These are phyloP conservation scores for Ptilodon capucinus DNA, from an alignment of 2,888 invertebrate species.

Conservation along the genomic window DNA sequence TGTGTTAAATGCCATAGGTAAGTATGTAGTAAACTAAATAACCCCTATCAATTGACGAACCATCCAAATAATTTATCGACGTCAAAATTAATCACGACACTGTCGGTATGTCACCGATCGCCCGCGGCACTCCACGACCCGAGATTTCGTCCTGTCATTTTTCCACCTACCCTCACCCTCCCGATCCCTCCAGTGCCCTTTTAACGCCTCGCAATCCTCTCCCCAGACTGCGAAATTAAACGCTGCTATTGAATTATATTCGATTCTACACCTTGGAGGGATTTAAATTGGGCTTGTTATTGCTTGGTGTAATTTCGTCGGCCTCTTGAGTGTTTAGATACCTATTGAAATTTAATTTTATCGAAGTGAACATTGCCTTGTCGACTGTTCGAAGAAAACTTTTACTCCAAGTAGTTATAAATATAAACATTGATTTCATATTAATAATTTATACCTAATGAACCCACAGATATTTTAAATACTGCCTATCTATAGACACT, in stretches of 20 bases:
- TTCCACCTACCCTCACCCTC: slow-evolving; percentile 59
- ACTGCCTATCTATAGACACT: too few relatives aligned
- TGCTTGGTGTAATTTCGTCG: slow-evolving; percentile 30
- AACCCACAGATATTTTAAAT: too few relatives aligned
- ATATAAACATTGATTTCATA: too few relatives aligned
- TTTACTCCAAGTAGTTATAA: too few relatives aligned
- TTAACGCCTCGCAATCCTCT: slow-evolving; percentile 64
- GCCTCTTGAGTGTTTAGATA: slow-evolving; percentile 37
- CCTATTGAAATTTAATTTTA: slow-evolving; percentile 39
- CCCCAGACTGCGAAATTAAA: slow-evolving; percentile 61
- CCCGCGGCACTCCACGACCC: slow-evolving; percentile 41
- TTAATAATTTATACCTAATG: too few relatives aligned
- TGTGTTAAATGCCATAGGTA: too few relatives aligned
- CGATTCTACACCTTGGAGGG: slow-evolving; percentile 54
- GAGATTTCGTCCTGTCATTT: slow-evolving; percentile 56
- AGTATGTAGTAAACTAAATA: too few relatives aligned
- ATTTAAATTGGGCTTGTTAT: slow-evolving; percentile 50
- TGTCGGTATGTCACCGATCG: slow-evolving; percentile 57
- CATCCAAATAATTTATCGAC: slow-evolving; percentile 20
- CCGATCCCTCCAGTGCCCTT: slow-evolving; percentile 56
- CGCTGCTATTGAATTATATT: slow-evolving; percentile 60
- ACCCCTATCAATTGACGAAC: slow-evolving; percentile 34
- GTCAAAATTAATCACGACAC: slow-evolving; percentile 58
- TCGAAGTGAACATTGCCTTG: slow-evolving; percentile 18
- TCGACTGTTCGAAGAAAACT: too few relatives aligned